Conservation (phyloP, 2,888 invertebrate species). For the Pandemis corylana region DNA sequence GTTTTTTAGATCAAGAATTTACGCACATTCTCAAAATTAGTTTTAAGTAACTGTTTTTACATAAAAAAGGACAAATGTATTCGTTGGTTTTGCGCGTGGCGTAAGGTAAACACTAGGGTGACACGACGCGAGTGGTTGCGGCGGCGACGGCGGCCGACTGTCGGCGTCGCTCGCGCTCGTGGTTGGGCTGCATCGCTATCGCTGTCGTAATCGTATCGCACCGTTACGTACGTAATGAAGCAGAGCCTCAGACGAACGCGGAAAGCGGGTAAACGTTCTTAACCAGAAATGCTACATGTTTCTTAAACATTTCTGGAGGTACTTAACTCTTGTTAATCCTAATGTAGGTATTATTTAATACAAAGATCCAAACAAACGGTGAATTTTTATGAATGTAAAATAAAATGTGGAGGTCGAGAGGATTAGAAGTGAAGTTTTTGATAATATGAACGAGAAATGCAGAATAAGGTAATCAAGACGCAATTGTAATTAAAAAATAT, state of each 20-base stretch:
- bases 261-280: constrained; percentile 7
- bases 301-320: no score
- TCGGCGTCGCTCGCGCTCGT: constrained; percentile 54
- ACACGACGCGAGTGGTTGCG: constrained; percentile 58
- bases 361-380: not conserved
- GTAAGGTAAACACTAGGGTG: constrained; percentile 36
- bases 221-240: constrained; percentile 55
- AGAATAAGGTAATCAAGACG: no score
- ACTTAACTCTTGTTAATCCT: not conserved
- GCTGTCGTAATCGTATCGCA: constrained; percentile 67
- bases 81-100: not conserved
- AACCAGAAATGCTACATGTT: no score
- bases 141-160: constrained; percentile 61
- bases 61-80: not conserved
- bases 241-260: constrained; percentile 47
- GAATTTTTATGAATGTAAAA: not conserved
- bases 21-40: constrained; percentile 18
- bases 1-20: not conserved
- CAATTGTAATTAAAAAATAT: no score
- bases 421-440: no score
- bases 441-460: no score
- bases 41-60: constrained; percentile 4
- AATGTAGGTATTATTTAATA: no score
- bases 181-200: constrained; percentile 59
- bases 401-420: no score